phyloP scores from a whole-genome alignment of 1,140 invertebrate species.

The Drosophila erecta region DNA sequence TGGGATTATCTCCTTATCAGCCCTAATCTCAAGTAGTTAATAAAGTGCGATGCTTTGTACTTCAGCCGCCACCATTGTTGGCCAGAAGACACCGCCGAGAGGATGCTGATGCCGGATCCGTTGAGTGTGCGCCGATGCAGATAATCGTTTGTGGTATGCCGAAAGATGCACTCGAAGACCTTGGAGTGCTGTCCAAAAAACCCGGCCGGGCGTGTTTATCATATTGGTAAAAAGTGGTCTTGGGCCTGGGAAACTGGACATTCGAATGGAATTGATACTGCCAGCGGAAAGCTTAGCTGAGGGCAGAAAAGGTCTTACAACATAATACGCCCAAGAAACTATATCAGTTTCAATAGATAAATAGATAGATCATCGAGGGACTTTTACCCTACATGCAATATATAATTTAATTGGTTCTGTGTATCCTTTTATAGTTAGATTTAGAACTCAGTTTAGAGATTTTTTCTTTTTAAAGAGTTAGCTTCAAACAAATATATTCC shows the following conservation, averaged over 20 bases:
- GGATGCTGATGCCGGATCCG: slow-evolving; percentile 41
- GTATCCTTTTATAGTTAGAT: too few relatives aligned
- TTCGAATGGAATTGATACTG: not conserved
- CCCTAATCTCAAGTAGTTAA: slow-evolving; percentile 84
- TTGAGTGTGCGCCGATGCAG: slow-evolving; percentile 71
- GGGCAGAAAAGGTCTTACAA: not conserved
- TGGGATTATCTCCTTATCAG: slow-evolving; percentile 84
- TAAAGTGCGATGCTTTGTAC: slow-evolving; percentile 84
- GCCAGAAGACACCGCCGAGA: slow-evolving; percentile 15
- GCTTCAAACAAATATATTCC: too few relatives aligned
- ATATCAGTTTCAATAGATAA: too few relatives aligned
- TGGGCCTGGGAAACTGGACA: slow-evolving; percentile 30
- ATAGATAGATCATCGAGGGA: too few relatives aligned
- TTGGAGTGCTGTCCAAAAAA: slow-evolving; percentile 25
- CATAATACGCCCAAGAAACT: not conserved
- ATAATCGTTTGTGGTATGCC: slow-evolving; percentile 83
- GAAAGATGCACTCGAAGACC: slow-evolving; percentile 43
- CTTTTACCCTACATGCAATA: too few relatives aligned
- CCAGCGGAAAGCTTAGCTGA: not conserved
- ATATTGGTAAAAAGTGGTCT: slow-evolving; percentile 48
- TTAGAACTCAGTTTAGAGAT: too few relatives aligned
- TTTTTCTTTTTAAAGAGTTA: too few relatives aligned
- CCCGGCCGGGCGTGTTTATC: slow-evolving; percentile 19
- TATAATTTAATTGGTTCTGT: too few relatives aligned
- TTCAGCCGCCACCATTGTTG: slow-evolving; percentile 77